phyloP scores from a whole-genome alignment of 2,113 vertebrate species.

The Gallinago paraguaiae region DNA sequence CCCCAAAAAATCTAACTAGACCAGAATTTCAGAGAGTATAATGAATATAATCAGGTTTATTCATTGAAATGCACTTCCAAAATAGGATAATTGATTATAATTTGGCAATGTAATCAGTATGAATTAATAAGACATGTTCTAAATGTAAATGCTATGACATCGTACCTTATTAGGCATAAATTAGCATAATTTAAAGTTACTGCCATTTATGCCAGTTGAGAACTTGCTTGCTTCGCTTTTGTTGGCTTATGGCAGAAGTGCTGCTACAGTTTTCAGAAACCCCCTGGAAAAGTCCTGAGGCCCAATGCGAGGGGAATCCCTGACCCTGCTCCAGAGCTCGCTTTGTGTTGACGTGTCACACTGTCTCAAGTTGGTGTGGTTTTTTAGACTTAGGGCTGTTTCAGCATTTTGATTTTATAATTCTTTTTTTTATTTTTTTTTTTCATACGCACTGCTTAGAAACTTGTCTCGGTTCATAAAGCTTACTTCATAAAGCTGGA shows the following conservation, averaged over 20 bases:
- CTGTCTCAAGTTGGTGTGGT: not conserved
- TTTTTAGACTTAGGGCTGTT: not conserved
- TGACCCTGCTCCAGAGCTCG: not conserved
- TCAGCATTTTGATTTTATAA: not conserved
- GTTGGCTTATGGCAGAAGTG: not conserved
- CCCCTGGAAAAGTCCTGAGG: not conserved
- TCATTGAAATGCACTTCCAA: not conserved
- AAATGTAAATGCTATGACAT: slow-evolving; percentile 10
- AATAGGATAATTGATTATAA: slow-evolving; percentile 34
- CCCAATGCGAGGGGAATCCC: not conserved
- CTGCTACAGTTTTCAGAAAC: not conserved
- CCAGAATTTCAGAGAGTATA: not conserved
- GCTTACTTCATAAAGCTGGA: not conserved
- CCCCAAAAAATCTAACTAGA: not conserved
- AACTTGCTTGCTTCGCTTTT: not conserved
- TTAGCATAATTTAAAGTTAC: slow-evolving; percentile 1
- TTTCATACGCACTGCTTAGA: not conserved
- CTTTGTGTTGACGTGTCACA: not conserved
- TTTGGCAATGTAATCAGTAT: slow-evolving; percentile 15
- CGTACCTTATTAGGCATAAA: not conserved
- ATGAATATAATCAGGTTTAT: slow-evolving; percentile 16
- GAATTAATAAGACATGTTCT: not conserved
- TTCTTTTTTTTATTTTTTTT: not conserved
- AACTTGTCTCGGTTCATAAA: not conserved
- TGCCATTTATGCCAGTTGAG: not conserved